These are phyloP conservation scores for Silurus glanis DNA, from an alignment of 2,113 vertebrate genomes.

Conservation along the genomic window DNA sequence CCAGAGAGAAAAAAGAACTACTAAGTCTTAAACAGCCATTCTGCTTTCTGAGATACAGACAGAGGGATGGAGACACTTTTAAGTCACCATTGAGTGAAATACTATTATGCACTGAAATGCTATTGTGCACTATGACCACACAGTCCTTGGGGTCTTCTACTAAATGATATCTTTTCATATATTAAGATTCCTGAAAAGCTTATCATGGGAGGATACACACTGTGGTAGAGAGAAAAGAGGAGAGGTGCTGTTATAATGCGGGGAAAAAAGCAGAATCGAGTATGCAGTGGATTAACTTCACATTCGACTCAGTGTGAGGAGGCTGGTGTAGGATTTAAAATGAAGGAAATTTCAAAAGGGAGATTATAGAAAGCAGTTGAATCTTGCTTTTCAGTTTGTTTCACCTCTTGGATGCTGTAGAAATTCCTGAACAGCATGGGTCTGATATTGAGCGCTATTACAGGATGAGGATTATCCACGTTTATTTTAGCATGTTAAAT, in stretches of 20 bases:
- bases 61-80: constrained; percentile 31
- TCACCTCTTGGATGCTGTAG: constrained; percentile 36
- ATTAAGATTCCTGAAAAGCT: constrained; percentile 42
- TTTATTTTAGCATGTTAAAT: not conserved
- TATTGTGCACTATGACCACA: constrained; percentile 39
- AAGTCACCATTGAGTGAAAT: constrained; percentile 39
- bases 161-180: constrained; percentile 48
- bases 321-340: constrained; percentile 43
- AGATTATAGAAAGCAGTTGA: constrained; percentile 38
- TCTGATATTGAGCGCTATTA: constrained; percentile 10
- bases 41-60: constrained; percentile 12
- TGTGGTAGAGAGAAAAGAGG: constrained; percentile 27
- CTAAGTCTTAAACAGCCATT: constrained; percentile 36
- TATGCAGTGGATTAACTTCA: constrained; percentile 49
- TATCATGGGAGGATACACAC: constrained; percentile 47
- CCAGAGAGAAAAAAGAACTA: constrained; percentile 32
- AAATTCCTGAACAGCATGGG: constrained; percentile 48
- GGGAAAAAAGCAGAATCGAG: constrained; percentile 38
- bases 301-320: constrained; percentile 45
- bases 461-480: not conserved
- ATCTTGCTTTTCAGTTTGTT: constrained; percentile 35
- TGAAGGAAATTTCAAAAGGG: constrained; percentile 48
- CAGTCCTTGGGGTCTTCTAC: constrained; percentile 21
- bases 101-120: not conserved
- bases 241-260: constrained; percentile 33